Base-by-base conservation (phyloP, 1,140 invertebrate genomes). In the Bradysia coprophila region DNA sequence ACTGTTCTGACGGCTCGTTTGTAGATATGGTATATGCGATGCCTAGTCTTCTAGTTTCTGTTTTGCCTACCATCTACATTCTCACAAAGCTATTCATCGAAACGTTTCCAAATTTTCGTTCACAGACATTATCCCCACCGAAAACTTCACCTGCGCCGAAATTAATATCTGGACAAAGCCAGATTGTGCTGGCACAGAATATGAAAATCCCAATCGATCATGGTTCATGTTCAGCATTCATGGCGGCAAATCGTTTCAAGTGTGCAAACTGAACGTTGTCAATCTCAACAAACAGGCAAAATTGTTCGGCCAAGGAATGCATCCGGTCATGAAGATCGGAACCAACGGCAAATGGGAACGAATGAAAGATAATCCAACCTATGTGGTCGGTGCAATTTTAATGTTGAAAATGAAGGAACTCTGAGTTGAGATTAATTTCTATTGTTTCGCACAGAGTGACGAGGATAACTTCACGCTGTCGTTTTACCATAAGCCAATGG, bases 141-240 rank as follows among this genome's bases (percentile, higher is more conserved):
- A 45, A 21, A 21, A 39, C 19, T 34, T 40, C 15, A 19, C 15
- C 38, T 78, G 86, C 52, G 76, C 76, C 66, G 87, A 91, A 60
- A 89, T 88, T 56, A 87, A 91, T 63, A 57, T 92, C 18, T 93
- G 88, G 88, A 92, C 88, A 2, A 76, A 75, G 48, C 84, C 84
- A 2, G 90, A 93, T 59, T 90, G 86, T 67, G 73, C 71, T 45
- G 87, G 82, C 21, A 90, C 86, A 10, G 76, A 81, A 52, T 91
- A 75, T 72, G 83, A 91, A 62, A 93, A 91, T 68, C 78, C 76
- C 18, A 91, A 91, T 55, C 71, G 86, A 46, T 89, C 88, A 2
- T 94, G 90, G 90, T 94, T 94, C 65, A 81, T 89, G 56, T 94
- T 94, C 72, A 84, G 84, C n/a, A 63, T 94, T 23, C 71, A 70